These are phyloP conservation scores for Sinhomidia bicolor DNA, from an alignment of 2,888 invertebrate species.

Conservation along the genomic window DNA sequence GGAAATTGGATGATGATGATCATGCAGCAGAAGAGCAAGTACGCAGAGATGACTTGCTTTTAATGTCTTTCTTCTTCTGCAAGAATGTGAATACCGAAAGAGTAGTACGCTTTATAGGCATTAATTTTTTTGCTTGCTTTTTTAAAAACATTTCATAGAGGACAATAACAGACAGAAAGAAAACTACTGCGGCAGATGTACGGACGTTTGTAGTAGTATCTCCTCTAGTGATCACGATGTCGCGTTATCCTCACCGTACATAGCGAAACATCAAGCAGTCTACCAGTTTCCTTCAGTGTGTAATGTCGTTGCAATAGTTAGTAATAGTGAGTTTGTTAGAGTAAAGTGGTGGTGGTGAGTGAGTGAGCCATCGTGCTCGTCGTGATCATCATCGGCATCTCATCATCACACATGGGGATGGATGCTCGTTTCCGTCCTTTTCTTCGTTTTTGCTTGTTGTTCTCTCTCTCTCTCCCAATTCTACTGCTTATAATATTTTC, in stretches of 20 bases:
- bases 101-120: constrained; percentile 3
- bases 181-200: constrained; percentile 45
- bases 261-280: constrained; percentile 45
- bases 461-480: too few relatives aligned
- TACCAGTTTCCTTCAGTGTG: constrained; percentile 30
- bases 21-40: constrained; percentile 18
- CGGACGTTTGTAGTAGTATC: neutral
- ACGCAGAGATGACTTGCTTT: neutral
- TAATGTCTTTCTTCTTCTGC: neutral
- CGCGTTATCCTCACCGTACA: constrained; percentile 34
- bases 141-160: constrained; percentile 13
- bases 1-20: neutral
- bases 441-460: constrained; percentile 25
- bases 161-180: constrained; percentile 40
- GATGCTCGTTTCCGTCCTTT: constrained; percentile 60
- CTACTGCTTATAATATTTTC: too few relatives aligned
- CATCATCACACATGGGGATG: constrained; percentile 30
- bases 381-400: neutral
- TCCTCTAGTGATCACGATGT: constrained; percentile 7
- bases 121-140: constrained; percentile 37
- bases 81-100: constrained; percentile 39
- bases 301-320: neutral
- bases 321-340: neutral
- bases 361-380: constrained; percentile 14
- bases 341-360: constrained; percentile 14